phyloP scores from a whole-genome alignment of 2,797 vertebrate genomes.

The Heteromormyrus szaboi region DNA sequence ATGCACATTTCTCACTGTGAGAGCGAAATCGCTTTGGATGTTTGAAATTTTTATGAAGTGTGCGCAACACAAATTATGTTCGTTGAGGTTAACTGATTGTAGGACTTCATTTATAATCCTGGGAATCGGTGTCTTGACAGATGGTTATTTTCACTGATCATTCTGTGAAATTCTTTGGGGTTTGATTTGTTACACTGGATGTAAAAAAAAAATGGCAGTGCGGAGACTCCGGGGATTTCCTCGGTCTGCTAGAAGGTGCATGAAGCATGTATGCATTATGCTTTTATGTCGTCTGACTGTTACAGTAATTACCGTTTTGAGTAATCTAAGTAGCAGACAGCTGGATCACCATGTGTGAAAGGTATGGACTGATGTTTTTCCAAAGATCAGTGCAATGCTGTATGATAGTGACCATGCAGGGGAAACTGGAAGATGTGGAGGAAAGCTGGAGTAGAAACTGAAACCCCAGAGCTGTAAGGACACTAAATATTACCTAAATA shows the following conservation, averaged over 20 bases:
- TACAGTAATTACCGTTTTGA: not conserved
- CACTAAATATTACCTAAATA: not conserved
- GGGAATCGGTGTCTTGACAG: conserved; percentile 1
- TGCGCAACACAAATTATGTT: not conserved
- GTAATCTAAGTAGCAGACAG: not conserved
- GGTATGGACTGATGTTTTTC: not conserved
- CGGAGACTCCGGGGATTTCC: not conserved
- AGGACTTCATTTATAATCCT: not conserved
- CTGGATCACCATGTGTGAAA: not conserved
- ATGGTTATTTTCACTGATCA: not conserved
- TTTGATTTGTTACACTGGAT: not conserved
- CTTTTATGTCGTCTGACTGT: not conserved
- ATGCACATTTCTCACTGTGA: not conserved
- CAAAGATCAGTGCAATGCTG: not conserved
- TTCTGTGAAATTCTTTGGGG: not conserved
- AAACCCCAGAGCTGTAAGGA: not conserved
- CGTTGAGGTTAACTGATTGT: conserved; percentile 3
- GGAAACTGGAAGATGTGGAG: not conserved
- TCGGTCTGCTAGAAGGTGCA: not conserved
- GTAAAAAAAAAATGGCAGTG: not conserved
- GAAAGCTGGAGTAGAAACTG: not conserved
- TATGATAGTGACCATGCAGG: not conserved
- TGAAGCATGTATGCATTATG: not conserved
- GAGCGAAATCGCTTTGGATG: not conserved
- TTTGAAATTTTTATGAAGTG: conserved; percentile 5